A percentile compares a stretch with the other conserved stretches of the same genome.
Conservation (phyloP, 2,113 vertebrate species). For the Cervus canadensis region DNA sequence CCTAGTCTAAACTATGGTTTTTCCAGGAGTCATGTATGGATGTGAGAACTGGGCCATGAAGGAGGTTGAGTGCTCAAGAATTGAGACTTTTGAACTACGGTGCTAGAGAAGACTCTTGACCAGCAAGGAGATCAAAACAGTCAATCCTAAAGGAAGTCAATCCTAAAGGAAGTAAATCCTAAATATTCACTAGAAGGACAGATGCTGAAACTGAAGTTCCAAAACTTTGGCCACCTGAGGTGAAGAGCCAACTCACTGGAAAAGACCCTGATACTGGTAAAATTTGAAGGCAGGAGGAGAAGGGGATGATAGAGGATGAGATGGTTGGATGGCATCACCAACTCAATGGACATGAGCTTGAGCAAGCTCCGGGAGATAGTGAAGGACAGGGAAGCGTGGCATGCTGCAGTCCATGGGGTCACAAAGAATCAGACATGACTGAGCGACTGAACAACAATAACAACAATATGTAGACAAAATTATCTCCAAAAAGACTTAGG, state of each 20-base stretch:
- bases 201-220: background rate
- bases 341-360: background rate
- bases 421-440: background rate
- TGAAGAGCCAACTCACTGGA: background rate
- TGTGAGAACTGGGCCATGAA: background rate
- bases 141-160: no score
- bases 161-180: background rate
- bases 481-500: background rate
- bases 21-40: background rate
- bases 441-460: background rate
- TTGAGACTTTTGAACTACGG: background rate
- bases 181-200: background rate
- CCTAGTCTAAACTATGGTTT: background rate
- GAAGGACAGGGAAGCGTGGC: background rate
- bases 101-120: background rate
- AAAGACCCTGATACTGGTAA: background rate
- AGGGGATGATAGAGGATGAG: background rate
- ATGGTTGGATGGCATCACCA: background rate
- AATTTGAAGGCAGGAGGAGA: background rate
- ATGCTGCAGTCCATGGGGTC: background rate
- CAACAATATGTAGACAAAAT: background rate
- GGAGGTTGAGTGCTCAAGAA: background rate
- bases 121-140: background rate
- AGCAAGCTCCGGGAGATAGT: background rate
- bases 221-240: background rate